These are phyloP conservation scores for Hippasteria phrygiana DNA, from an alignment of 53 echinoderm and acorn worm genomes.

Conservation along the genomic window DNA sequence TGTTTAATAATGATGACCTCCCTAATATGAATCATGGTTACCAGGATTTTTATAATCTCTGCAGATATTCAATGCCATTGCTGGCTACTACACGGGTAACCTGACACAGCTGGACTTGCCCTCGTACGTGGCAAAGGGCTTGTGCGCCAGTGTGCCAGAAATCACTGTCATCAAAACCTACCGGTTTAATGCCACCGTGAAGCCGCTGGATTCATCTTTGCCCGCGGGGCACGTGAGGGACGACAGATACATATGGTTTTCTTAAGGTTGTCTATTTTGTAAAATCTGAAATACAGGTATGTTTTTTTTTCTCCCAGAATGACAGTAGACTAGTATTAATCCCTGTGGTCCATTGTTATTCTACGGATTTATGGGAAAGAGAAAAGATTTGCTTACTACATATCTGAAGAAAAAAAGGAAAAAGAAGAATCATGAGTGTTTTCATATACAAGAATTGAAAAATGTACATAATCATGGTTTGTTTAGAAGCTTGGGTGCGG, in stretches of 20 bases:
- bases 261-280: not conserved
- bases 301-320: not conserved
- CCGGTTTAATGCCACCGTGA: constrained; percentile 74
- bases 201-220: constrained; percentile 58
- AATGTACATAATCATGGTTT: no score
- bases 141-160: constrained; percentile 72
- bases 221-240: constrained; percentile 78
- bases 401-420: no score
- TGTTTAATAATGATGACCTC: not conserved
- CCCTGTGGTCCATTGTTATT: no score
- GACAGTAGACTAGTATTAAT: no score
- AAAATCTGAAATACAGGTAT: not conserved
- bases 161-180: constrained; percentile 73
- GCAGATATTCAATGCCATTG: constrained; percentile 79
- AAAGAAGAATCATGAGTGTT: no score
- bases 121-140: constrained; percentile 63
- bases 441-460: no score
- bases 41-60: not conserved
- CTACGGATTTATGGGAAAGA: no score
- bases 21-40: not conserved
- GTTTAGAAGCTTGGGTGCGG: no score
- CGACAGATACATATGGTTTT: constrained; percentile 86
- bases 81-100: constrained; percentile 81
- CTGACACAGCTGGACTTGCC: constrained; percentile 74
- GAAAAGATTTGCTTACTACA: no score